These are phyloP conservation scores for Phrynocephalus vlangalii DNA, from an alignment of 2,797 vertebrate genomes.

Conservation along the genomic window DNA sequence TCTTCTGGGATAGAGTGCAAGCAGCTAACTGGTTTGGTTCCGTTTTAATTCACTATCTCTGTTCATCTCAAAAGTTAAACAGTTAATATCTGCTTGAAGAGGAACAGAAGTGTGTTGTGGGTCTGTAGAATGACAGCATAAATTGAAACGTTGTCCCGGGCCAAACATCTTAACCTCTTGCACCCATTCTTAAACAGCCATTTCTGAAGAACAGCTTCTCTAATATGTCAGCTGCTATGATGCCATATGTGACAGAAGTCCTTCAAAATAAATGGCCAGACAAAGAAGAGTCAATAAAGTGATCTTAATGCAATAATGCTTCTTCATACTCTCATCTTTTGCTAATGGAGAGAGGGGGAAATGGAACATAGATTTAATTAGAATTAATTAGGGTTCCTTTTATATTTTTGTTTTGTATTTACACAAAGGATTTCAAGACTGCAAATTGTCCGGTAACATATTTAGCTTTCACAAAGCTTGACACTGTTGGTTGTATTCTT, in stretches of 20 bases:
- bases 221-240: slow-evolving; percentile 82
- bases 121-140: slow-evolving; percentile 59
- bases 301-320: slow-evolving; percentile 87
- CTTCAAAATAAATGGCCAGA: slow-evolving; percentile 84
- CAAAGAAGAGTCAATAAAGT: slow-evolving; percentile 87
- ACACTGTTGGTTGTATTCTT: slow-evolving; percentile 1
- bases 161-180: slow-evolving; percentile 85
- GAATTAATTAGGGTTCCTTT: slow-evolving; percentile 65
- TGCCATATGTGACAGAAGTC: slow-evolving; percentile 81
- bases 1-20: slow-evolving; percentile 33
- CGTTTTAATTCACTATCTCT: not conserved
- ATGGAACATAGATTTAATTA: slow-evolving; percentile 80
- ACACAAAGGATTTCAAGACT: not conserved
- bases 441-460: not conserved
- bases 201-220: slow-evolving; percentile 83
- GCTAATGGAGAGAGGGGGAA: slow-evolving; percentile 61
- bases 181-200: slow-evolving; percentile 79
- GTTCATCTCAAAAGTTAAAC: not conserved
- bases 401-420: slow-evolving; percentile 33
- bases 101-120: slow-evolving; percentile 25
- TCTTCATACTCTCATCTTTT: slow-evolving; percentile 76
- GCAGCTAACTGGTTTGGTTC: not conserved
- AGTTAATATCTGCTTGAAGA: slow-evolving; percentile 56
- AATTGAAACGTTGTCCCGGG: slow-evolving; percentile 65
- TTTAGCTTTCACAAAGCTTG: not conserved